phyloP scores from a whole-genome alignment of 2,113 vertebrate genomes.

The Plecturocebus donacophilus region DNA sequence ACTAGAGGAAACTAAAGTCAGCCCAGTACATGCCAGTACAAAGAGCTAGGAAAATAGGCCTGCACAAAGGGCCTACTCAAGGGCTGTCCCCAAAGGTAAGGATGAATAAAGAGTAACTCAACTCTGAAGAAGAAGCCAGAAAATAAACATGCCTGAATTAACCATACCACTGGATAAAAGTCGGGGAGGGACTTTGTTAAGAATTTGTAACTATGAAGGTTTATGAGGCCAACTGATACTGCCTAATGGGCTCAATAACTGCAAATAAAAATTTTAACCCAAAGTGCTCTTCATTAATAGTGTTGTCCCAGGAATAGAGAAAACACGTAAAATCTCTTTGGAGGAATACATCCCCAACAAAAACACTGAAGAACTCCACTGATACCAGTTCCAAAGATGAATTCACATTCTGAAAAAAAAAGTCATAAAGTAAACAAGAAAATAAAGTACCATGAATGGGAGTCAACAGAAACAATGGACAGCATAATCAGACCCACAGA shows the following conservation, averaged over 20 bases:
- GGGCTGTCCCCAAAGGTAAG: too few species aligned
- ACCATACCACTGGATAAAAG: neutral
- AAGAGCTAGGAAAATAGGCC: neutral
- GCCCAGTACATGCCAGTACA: neutral
- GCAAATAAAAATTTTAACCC: neutral
- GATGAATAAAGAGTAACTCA: neutral
- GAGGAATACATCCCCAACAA: neutral
- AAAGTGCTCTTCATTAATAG: neutral
- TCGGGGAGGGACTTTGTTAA: neutral
- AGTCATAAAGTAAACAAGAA: neutral
- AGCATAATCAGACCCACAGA: neutral
- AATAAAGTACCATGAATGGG: neutral
- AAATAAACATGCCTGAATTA: neutral
- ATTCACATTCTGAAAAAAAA: neutral
- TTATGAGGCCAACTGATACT: neutral
- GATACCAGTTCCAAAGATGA: neutral
- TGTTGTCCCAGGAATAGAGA: neutral
- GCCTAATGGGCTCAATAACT: neutral
- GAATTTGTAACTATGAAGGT: neutral
- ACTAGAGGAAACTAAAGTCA: neutral
- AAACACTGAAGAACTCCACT: neutral
- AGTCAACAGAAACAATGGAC: neutral
- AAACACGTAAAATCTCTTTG: neutral
- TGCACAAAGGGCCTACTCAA: neutral
- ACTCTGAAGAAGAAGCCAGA: neutral